Evolutionary conservation across 2,888 invertebrate species (phyloP).

Genomic region (Apodemia duryi): DNA sequence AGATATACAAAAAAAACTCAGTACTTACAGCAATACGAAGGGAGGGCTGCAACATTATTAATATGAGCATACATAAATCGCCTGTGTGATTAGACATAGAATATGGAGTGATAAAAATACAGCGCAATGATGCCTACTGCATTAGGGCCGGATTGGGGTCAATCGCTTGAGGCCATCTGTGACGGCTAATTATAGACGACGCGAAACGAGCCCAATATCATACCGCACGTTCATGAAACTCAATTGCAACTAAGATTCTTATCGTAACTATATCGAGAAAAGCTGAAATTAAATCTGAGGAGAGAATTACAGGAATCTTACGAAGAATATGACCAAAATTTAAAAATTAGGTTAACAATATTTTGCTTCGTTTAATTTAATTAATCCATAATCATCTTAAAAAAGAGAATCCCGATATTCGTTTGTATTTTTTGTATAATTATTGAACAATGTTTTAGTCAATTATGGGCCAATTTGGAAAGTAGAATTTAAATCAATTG

Average conservation of each 20-base stretch:
- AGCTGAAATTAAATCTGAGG: not conserved
- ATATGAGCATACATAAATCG: conserved; percentile 6
- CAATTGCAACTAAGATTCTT: conserved; percentile 49
- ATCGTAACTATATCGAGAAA: conserved; percentile 15
- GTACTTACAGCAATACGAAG: not conserved
- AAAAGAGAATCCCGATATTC: not conserved
- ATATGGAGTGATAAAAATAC: conserved; percentile 67
- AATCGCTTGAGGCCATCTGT: conserved; percentile 76
- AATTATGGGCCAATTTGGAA: conserved; percentile 7
- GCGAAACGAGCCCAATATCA: conserved; percentile 58
- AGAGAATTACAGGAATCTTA: no score
- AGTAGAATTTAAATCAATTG: not conserved
- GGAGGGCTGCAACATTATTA: not conserved
- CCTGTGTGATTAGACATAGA: conserved; percentile 40
- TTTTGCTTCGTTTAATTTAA: no score
- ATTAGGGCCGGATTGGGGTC: conserved; percentile 74
- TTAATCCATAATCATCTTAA: not conserved
- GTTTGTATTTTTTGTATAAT: not conserved
- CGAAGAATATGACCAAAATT: no score
- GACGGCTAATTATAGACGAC: conserved; percentile 70
- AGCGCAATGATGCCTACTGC: conserved; percentile 51
- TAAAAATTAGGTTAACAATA: no score
- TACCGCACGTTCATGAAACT: conserved; percentile 57
- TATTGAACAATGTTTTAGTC: not conserved
- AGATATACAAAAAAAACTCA: not conserved